A percentile compares a stretch with the other conserved stretches of the same genome.
These are phyloP conservation scores for Catocala fraxini DNA, from an alignment of 2,888 invertebrate genomes.

Conservation along the genomic window DNA sequence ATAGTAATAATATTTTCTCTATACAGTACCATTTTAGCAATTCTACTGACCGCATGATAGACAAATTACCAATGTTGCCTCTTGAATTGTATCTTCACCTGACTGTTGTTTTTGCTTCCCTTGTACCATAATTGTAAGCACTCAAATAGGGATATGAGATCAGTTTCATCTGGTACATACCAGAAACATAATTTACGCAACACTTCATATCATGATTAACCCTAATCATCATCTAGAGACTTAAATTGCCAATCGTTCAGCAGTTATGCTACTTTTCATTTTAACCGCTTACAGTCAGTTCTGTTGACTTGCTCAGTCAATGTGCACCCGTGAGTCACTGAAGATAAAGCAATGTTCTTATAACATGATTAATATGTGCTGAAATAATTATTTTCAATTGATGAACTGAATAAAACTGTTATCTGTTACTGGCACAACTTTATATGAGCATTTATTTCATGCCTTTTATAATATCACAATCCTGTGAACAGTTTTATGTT, in stretches of 20 bases:
- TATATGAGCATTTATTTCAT: not conserved
- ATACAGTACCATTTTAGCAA: too few relatives aligned
- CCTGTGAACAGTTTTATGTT: too few relatives aligned
- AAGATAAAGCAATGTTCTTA: not conserved
- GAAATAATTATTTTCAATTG: constrained; percentile 2
- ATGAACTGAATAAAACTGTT: not conserved
- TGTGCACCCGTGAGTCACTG: constrained; percentile 14
- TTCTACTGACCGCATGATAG: too few relatives aligned
- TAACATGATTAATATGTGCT: not conserved
- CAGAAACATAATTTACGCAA: constrained; percentile 35
- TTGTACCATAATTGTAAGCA: constrained; percentile 3
- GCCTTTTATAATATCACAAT: too few relatives aligned
- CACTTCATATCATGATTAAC: constrained; percentile 35
- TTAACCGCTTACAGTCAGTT: constrained; percentile 13
- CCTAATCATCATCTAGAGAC: constrained; percentile 35
- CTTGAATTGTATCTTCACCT: not conserved
- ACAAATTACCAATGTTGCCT: not conserved
- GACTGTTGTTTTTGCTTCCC: constrained; percentile 1
- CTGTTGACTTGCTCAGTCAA: constrained; percentile 19
- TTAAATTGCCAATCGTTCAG: constrained; percentile 25
- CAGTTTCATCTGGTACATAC: constrained; percentile 31
- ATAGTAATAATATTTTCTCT: too few relatives aligned
- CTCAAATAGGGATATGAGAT: constrained; percentile 51
- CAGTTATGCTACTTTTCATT: constrained; percentile 25
- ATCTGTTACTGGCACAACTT: not conserved